Evolutionary conservation across 2,797 vertebrate genomes (phyloP), one percentile per base, ranked within the genome.

Genomic region (Melanotaenia maccullochi): DNA sequence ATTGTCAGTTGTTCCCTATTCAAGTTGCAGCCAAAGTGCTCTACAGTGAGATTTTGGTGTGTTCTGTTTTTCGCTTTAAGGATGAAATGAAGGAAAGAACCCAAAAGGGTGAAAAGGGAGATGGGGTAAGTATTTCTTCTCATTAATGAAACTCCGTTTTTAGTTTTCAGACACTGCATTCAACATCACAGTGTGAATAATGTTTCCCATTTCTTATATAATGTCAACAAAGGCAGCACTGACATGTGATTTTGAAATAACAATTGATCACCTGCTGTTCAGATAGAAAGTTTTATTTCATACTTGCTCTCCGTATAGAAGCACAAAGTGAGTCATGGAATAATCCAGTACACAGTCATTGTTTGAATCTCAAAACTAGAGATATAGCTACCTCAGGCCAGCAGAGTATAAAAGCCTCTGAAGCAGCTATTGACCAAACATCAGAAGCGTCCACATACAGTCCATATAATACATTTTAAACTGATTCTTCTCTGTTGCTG

Each of bases 71-170:
- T 81, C 33, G 84, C 20, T 76, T 78, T 65, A 40, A 94, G 94
- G 93, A 90, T 73, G 92, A 90, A 76, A 62, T 76, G 42, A 88
- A 75, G 49, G 91, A 91, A 62, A 87, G 71, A 65, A 75, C 77
- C 44, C 90, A 89, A 67, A 98, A 96, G 80, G 96, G 96, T 79
- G 95, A 96, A 81, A 97, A 96, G 65, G 97, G 97, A 84, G 95
- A 97, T 58, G 83, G 87, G 91, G 97, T 99, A 93, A 94, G 91
- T 93, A 68, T 56, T 57, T 22, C n/a, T 83, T 9, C 25, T 71
- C 11, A 52, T 78, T 78, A 49, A 79, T 55, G 22, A 65, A 61
- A 66, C 32, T 57, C 25, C 5, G 32, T 18, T 74, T 22, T 58
- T 67, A 30, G 30, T 51, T 85, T 78, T 71, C 28, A 75, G 62